Evolutionary conservation across 2,888 invertebrate species (phyloP).

Genomic region (Mantis religiosa): DNA sequence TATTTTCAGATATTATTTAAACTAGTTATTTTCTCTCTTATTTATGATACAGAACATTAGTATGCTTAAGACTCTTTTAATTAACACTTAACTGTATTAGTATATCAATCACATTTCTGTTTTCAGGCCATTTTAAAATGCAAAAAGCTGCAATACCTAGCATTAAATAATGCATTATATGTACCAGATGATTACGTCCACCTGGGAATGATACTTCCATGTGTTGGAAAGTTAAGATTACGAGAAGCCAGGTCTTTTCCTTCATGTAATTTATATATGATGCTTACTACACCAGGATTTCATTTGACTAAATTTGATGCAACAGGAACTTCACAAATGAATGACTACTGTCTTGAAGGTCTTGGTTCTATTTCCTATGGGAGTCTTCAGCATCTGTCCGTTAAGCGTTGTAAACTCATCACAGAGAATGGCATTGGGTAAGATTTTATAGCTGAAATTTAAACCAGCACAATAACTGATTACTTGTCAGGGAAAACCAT

Average conservation of each 20-base stretch:
- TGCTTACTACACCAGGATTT: neutral
- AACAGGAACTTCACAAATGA: neutral
- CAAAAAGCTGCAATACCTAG: neutral
- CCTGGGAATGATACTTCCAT: neutral
- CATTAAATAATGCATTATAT: neutral
- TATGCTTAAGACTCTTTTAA: too few relatives aligned
- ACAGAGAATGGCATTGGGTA: neutral
- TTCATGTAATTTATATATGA: neutral
- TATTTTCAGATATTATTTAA: too few relatives aligned
- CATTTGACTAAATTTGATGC: neutral
- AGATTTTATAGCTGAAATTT: neutral
- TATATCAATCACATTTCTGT: neutral
- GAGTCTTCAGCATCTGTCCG: neutral
- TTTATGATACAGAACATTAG: too few relatives aligned
- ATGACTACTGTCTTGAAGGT: neutral
- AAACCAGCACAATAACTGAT: too few relatives aligned
- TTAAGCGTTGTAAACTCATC: neutral
- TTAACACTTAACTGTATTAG: too few relatives aligned
- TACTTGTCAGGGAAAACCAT: too few relatives aligned
- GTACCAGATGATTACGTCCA: neutral
- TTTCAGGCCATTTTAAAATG: neutral
- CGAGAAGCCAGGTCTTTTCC: neutral
- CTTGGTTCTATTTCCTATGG: neutral
- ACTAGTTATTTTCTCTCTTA: too few relatives aligned
- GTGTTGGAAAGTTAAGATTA: neutral